A percentile compares a stretch with the other conserved stretches of the same genome.
phyloP scores from a whole-genome alignment of 2,113 vertebrate genomes.

The Coptodon rendalli region DNA sequence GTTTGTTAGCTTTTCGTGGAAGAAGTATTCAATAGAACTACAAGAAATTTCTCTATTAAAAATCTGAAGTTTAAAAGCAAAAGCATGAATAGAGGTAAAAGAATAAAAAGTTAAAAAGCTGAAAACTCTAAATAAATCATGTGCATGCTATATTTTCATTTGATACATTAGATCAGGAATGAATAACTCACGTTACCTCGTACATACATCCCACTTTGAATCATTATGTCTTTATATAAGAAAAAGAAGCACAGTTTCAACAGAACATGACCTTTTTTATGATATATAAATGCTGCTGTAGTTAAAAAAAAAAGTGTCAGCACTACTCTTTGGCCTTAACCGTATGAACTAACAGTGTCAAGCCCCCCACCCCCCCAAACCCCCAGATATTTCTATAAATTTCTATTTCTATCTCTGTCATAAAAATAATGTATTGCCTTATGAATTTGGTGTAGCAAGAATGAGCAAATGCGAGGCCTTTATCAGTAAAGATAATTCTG shows the following conservation, averaged over 20 bases:
- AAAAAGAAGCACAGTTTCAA: background rate
- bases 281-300: background rate
- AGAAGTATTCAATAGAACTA: background rate
- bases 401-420: background rate
- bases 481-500: rapidly evolving
- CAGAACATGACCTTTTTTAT: rapidly evolving
- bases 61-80: background rate
- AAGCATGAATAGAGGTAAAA: background rate
- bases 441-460: background rate
- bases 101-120: background rate
- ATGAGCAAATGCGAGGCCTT: background rate
- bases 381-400: background rate
- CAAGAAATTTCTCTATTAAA: background rate
- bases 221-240: background rate
- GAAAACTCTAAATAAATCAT: background rate
- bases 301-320: rapidly evolving
- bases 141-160: background rate
- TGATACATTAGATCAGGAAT: background rate
- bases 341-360: background rate
- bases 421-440: background rate
- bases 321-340: background rate
- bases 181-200: background rate
- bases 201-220: background rate
- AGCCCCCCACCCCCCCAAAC: rapidly evolving
- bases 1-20: background rate